Evolutionary conservation across 2,888 invertebrate species (phyloP).

Genomic region (Megastigmus dorsalis): DNA sequence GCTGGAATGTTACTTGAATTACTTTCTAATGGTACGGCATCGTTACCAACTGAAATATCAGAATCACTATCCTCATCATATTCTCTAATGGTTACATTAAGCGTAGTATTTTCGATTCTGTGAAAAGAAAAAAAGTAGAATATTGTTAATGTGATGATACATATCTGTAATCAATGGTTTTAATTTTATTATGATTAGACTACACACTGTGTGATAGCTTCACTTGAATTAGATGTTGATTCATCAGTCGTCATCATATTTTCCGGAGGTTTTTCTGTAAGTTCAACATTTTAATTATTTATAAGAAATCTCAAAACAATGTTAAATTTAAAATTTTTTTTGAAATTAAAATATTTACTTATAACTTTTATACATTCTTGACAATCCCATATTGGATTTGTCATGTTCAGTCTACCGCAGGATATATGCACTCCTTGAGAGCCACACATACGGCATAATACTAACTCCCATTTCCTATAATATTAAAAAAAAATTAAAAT

Average conservation of each 20-base stretch:
- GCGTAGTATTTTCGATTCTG: slow-evolving; percentile 42
- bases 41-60: slow-evolving; percentile 69
- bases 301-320: too few species aligned
- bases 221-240: slow-evolving; percentile 33
- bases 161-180: background rate
- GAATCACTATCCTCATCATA: slow-evolving; percentile 63
- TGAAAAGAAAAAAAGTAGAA: slow-evolving; percentile 10
- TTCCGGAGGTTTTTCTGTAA: slow-evolving; percentile 40
- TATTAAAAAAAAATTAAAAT: slow-evolving; percentile 13
- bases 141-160: background rate
- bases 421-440: slow-evolving; percentile 76
- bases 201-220: slow-evolving; percentile 12
- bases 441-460: slow-evolving; percentile 77
- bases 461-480: slow-evolving; percentile 76
- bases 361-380: slow-evolving; percentile 70
- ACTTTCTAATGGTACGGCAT: slow-evolving; percentile 52
- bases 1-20: slow-evolving; percentile 16
- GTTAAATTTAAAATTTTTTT: too few species aligned
- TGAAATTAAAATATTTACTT: slow-evolving; percentile 57
- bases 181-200: slow-evolving; percentile 10
- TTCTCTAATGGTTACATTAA: slow-evolving; percentile 36
- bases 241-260: slow-evolving; percentile 13
- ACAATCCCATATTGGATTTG: slow-evolving; percentile 74
- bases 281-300: background rate
- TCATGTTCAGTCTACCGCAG: slow-evolving; percentile 74